A percentile compares a stretch with the other conserved stretches of the same genome.
Evolutionary conservation across 2,888 invertebrate species (phyloP).

Genomic region (Tetrapedia diversipes): DNA sequence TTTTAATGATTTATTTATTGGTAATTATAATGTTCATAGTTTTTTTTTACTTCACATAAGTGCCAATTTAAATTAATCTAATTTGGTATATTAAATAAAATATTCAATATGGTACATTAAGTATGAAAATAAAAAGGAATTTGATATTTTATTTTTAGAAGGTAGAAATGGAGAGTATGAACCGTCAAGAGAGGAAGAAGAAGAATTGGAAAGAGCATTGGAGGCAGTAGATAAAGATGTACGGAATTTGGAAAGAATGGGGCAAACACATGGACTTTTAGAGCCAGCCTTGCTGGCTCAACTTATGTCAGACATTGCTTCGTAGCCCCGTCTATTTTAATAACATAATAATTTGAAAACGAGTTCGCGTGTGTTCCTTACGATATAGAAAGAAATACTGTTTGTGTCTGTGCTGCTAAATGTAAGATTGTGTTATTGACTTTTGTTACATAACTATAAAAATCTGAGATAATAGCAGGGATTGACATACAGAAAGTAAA

Average conservation of each 20-base stretch:
- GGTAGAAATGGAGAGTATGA: conserved; percentile 89
- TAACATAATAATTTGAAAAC: conserved; percentile 60
- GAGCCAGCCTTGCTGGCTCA: conserved; percentile 85
- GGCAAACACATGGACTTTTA: conserved; percentile 85
- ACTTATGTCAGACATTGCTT: conserved; percentile 82
- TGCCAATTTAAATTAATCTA: background rate
- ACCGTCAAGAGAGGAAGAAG: conserved; percentile 91
- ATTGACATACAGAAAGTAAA: conserved; percentile 68
- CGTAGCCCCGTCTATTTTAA: conserved; percentile 79
- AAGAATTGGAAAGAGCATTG: conserved; percentile 93
- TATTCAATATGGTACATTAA: no score
- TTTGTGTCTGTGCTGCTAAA: conserved; percentile 77
- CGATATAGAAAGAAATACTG: conserved; percentile 71
- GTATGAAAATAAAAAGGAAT: no score
- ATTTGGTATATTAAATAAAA: background rate
- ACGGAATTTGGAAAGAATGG: conserved; percentile 88
- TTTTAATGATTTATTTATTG: conserved; percentile 92
- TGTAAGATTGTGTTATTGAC: conserved; percentile 67
- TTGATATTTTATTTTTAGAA: conserved; percentile 81
- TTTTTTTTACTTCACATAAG: background rate
- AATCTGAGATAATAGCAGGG: conserved; percentile 64
- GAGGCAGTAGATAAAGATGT: conserved; percentile 90
- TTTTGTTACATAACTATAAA: conserved; percentile 62
- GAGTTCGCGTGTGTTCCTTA: conserved; percentile 73
- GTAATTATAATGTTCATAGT: conserved; percentile 79